phyloP scores from a whole-genome alignment of 2,113 vertebrate genomes.

The Heteronetta atricapilla region DNA sequence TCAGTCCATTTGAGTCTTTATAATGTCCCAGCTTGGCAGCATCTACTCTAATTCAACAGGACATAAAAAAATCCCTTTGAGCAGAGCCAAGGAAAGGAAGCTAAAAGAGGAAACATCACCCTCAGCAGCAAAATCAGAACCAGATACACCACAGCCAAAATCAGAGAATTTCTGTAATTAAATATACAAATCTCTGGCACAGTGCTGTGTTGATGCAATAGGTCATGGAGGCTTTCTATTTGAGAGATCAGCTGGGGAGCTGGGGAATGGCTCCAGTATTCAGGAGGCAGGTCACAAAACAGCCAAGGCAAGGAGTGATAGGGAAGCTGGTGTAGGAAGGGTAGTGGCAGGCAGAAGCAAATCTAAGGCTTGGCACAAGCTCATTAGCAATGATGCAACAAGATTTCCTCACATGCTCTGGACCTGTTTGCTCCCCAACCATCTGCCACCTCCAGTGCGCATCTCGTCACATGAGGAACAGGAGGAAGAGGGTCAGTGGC shows the following conservation, averaged over 20 bases:
- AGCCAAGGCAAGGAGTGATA: not conserved
- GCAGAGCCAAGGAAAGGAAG: not conserved
- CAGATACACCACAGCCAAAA: not conserved
- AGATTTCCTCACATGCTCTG: not conserved
- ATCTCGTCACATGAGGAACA: not conserved
- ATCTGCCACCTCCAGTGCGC: not conserved
- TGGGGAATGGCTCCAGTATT: not conserved
- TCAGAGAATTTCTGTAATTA: not conserved
- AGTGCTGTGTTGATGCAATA: not conserved
- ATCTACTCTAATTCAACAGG: not conserved
- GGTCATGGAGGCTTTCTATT: not conserved
- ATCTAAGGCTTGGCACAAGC: not conserved
- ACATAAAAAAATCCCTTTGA: not conserved
- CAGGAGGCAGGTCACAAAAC: not conserved
- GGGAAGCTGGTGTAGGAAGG: not conserved
- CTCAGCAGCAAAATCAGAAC: not conserved
- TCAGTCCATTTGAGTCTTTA: not conserved
- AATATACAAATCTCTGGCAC: not conserved
- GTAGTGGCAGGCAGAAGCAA: not conserved
- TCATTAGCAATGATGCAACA: not conserved
- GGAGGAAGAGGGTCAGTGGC: not conserved
- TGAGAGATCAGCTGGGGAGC: not conserved
- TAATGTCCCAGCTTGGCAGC: not conserved
- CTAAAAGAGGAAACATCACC: not conserved
- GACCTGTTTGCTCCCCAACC: not conserved